Evolutionary conservation across 2,797 vertebrate species (phyloP).

Genomic region (Typhlichthys subterraneus): DNA sequence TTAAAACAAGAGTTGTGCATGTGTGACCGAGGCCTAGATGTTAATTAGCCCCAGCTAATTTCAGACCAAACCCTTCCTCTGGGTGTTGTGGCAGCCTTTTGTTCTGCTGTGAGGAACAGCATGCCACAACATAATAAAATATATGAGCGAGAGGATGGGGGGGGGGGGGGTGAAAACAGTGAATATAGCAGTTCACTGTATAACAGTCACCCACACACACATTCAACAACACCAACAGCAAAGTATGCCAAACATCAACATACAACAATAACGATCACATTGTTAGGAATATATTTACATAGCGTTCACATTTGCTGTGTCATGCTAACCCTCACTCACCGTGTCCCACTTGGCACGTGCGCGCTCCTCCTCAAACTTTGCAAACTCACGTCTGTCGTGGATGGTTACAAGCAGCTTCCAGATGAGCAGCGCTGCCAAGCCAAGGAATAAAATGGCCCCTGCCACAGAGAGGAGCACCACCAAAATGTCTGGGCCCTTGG

Average conservation of each 20-base stretch:
- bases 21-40: conserved; percentile 54
- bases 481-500: conserved; percentile 89
- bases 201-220: background rate
- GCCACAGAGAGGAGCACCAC: conserved; percentile 91
- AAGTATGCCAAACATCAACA: too few relatives aligned
- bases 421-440: conserved; percentile 88
- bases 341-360: conserved; percentile 95
- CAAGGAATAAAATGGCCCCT: conserved; percentile 91
- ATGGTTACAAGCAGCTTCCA: conserved; percentile 98
- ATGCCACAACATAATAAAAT: conserved; percentile 66
- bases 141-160: background rate
- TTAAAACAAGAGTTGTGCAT: conserved; percentile 26
- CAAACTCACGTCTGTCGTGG: conserved; percentile 94
- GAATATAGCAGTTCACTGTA: background rate
- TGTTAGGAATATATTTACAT: too few relatives aligned
- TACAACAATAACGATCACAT: too few relatives aligned
- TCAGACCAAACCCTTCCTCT: conserved; percentile 69
- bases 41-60: conserved; percentile 72
- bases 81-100: conserved; percentile 58
- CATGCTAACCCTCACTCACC: conserved; percentile 74
- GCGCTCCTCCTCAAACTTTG: conserved; percentile 94
- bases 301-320: background rate
- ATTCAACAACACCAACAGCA: background rate
- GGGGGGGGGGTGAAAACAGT: background rate
- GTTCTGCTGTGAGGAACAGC: conserved; percentile 73